Base-by-base conservation (phyloP, 1,140 invertebrate species). In the Lasioglossum baleicum region DNA sequence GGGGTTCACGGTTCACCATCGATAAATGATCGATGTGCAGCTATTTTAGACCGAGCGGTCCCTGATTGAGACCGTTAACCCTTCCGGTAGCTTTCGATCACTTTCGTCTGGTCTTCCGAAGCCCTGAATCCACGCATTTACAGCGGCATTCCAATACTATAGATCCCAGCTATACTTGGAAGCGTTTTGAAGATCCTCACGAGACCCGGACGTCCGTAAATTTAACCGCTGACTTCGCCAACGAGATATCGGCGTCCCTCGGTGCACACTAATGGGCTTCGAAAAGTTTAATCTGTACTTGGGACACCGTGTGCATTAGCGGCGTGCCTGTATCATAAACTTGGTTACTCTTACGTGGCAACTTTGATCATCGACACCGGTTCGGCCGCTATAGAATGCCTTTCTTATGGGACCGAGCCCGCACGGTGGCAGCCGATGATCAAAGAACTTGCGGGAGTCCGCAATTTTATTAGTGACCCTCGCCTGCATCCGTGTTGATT, bases 211-310 rank as follows among this genome's bases (percentile, higher is more conserved):
- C 64, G 61, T 81, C 64, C 75, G 81, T 67, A 70, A 86, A 86
- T 83, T 87, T 87, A 83, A 86, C 84, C 79, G 81, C 81, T 83
- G 75, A 86, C 84, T 86, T 76, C 61, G 68, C 60, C 56, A 48
- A 48, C 44, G 44, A 79, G 68, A 78, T 85, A 76, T 44, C n/a
- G 67, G 74, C 69, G 60, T 64, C 60, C 31, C 56, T 26, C 60
- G 61, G 64, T 72, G 81, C 70, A 56, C 75, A 71, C 79, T 84
- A 85, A 85, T 84, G 74, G 83, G 58, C 80, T 85, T 71, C 44
- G 75, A 67, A 68, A 85, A 85, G 82, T 85, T 85, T 77, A 73
- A 83, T 76, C 83, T 75, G 65, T 61, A 74, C 58, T 56, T 20
- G 22, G 31, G 58, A 75, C 75, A 81, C 64, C 79, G 58, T 74